Evolutionary conservation across 2,113 vertebrate genomes (phyloP), one percentile per base, ranked within the genome.

Genomic region (Mirounga angustirostris): DNA sequence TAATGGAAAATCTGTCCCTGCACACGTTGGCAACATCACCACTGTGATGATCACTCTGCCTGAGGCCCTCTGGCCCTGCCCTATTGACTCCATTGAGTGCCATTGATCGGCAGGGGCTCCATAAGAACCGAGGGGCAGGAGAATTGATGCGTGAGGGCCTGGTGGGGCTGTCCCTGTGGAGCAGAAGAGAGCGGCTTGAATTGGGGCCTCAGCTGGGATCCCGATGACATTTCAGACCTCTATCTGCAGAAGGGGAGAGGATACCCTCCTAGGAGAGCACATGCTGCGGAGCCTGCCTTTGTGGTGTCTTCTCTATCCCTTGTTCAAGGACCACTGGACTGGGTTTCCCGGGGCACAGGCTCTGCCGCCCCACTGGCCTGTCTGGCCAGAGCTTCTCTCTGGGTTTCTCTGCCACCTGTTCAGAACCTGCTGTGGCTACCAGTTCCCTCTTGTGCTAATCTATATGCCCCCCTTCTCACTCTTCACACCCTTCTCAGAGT

Each of bases 1-100:
- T 97, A 97, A 96, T 76, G 83, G 90, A 81, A 96, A 97, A 97
- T 81, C 95, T 97, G 97, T 73, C 89, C 80, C 84, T 65, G 82
- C 71, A 81, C 96, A 96, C 85, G 58, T 95, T 82, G 95, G 84
- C 84, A 28, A 93, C n/a, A 52, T 65, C 81, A 71, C 4, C 52
- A 58, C 83, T 59, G 43, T 88, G 82, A 97, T 95, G 97, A 71
- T 89, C 92, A 94, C 89, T 95, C 83, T 11, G 74, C 46, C 94
- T 65, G 58, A 91, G 94, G 81, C 94, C 91, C n/a, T 85, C 56
- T 59, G 82, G 87, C 56, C 94, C 86, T 91, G 97, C 87, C 91
- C 95, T 94, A 84, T 85, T 85, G 97, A 98, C 91, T 65, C 71
- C 89, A 95, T 88, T 95, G 82, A 96, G 96, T 33, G 86, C 0